Conservation (phyloP, 2,888 invertebrate genomes). For the Lydus trimaculatus region DNA sequence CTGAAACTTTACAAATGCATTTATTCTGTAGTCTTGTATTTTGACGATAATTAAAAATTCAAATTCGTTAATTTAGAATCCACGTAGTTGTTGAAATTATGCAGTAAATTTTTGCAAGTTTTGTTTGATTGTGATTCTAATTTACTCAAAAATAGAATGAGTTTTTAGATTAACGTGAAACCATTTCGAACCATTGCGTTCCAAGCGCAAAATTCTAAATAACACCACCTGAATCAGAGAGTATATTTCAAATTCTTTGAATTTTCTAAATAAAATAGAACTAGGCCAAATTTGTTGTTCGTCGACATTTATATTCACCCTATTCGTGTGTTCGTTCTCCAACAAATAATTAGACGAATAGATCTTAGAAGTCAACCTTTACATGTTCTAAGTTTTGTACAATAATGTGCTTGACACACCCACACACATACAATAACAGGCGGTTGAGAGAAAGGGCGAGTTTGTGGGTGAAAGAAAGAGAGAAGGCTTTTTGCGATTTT, state of each 20-base stretch:
- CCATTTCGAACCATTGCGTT: background rate
- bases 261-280: background rate
- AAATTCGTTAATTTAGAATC: background rate
- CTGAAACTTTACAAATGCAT: background rate
- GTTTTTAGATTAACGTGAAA: background rate
- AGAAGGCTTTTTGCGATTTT: constrained; percentile 20
- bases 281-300: background rate
- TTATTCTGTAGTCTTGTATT: background rate
- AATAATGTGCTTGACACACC: background rate
- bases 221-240: background rate
- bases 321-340: background rate
- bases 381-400: constrained; percentile 4
- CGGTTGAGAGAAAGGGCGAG: background rate
- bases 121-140: background rate
- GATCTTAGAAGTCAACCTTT: background rate
- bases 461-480: too few relatives aligned
- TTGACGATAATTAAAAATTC: background rate
- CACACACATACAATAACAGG: background rate
- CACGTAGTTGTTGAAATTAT: background rate
- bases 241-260: background rate
- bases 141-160: background rate
- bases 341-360: constrained; percentile 4
- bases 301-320: background rate
- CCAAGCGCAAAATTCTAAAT: background rate
- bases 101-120: background rate